Conservation (phyloP, 1,140 invertebrate species). For the Halesus radiatus region DNA sequence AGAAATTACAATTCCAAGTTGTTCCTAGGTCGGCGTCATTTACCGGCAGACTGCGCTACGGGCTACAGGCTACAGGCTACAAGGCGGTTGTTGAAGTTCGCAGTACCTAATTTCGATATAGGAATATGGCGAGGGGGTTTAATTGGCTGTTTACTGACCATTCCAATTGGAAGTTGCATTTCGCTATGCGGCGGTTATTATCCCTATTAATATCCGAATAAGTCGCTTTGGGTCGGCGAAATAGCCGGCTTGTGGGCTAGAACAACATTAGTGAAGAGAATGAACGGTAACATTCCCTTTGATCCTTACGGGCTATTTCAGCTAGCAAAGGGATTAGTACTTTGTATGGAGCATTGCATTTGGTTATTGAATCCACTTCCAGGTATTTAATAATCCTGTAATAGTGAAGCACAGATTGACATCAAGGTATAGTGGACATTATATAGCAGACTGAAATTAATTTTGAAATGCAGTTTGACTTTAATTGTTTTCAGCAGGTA, state of each 20-base stretch:
- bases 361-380: background rate
- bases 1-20: no score
- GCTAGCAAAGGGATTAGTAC: background rate
- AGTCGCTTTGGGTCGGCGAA: conserved; percentile 38
- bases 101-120: conserved; percentile 17
- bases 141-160: conserved; percentile 50
- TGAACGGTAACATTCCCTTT: background rate
- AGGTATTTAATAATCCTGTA: no score
- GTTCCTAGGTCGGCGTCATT: no score
- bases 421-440: no score
- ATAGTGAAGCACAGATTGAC: no score
- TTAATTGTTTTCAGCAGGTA: no score
- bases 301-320: conserved; percentile 5
- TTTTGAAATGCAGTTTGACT: no score
- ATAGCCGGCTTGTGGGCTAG: conserved; percentile 4
- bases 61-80: no score
- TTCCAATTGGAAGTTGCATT: conserved; percentile 48
- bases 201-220: conserved; percentile 49
- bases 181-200: conserved; percentile 44
- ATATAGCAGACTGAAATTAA: no score
- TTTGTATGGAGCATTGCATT: background rate
- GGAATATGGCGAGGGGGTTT: background rate
- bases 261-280: background rate
- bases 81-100: background rate
- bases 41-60: no score